Percentiles rank a stretch among this genome's conserved stretches.
Evolutionary conservation across 2,888 invertebrate genomes (phyloP).

Genomic region (Neoascia interrupta): DNA sequence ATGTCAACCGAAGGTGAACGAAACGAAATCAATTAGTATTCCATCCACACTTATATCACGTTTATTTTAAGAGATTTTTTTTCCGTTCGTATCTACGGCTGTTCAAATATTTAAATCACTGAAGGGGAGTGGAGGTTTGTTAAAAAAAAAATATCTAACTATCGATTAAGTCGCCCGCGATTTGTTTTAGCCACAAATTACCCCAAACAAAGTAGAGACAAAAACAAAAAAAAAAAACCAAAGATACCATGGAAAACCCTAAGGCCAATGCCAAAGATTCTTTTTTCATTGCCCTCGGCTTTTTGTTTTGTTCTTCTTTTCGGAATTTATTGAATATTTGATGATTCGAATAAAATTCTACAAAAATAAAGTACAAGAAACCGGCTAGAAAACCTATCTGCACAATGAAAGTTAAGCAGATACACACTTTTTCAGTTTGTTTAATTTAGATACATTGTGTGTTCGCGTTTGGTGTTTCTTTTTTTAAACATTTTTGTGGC

Average conservation of each 20-base stretch:
- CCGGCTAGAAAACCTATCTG: background rate
- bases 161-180: constrained; percentile 11
- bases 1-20: constrained; percentile 27
- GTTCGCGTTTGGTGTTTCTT: constrained; percentile 26
- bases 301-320: no score
- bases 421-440: constrained; percentile 7
- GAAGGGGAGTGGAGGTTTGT: constrained; percentile 31
- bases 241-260: background rate
- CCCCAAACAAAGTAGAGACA: background rate
- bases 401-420: background rate
- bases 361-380: background rate
- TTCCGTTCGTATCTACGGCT: constrained; percentile 13
- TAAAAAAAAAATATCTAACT: constrained; percentile 22
- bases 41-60: constrained; percentile 37
- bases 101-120: constrained; percentile 34
- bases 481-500: constrained; percentile 17
- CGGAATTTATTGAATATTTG: constrained; percentile 37
- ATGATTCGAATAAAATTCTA: constrained; percentile 18
- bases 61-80: constrained; percentile 30
- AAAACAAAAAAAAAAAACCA: no score
- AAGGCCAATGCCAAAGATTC: background rate
- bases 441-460: constrained; percentile 7
- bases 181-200: background rate
- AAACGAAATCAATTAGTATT: constrained; percentile 31
- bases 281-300: background rate